Evolutionary conservation across 2,888 invertebrate species (phyloP).

Genomic region (Mylabris sibirica): DNA sequence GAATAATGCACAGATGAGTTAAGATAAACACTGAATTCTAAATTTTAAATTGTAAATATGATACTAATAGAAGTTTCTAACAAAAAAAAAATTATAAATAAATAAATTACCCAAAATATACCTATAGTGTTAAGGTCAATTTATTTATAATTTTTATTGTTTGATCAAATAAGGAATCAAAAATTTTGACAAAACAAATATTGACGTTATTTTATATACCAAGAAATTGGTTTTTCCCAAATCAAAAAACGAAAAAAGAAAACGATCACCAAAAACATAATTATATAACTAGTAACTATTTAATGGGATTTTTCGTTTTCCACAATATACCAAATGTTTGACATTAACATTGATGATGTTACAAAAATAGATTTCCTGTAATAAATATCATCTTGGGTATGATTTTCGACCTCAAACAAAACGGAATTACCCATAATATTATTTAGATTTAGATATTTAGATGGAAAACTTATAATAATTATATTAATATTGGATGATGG

Average conservation of each 20-base stretch:
- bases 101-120: too few relatives aligned
- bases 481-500: neutral
- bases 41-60: conserved; percentile 18
- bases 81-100: neutral
- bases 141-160: neutral
- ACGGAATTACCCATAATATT: conserved; percentile 32
- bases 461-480: neutral
- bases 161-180: neutral
- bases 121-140: neutral
- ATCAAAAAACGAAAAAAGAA: neutral
- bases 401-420: conserved; percentile 5
- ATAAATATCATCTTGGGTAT: neutral
- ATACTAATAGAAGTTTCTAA: conserved; percentile 1
- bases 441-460: neutral
- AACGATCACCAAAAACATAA: neutral
- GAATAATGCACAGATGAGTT: conserved; percentile 16
- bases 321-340: neutral
- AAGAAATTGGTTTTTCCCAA: conserved; percentile 22
- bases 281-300: neutral
- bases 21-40: neutral
- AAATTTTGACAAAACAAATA: conserved; percentile 2
- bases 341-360: neutral
- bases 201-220: conserved; percentile 25
- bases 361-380: neutral
- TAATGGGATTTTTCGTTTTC: neutral